Evolutionary conservation across 2,888 invertebrate genomes (phyloP), one percentile per base, ranked within the genome.

Genomic region (Synergus laeviventris): DNA sequence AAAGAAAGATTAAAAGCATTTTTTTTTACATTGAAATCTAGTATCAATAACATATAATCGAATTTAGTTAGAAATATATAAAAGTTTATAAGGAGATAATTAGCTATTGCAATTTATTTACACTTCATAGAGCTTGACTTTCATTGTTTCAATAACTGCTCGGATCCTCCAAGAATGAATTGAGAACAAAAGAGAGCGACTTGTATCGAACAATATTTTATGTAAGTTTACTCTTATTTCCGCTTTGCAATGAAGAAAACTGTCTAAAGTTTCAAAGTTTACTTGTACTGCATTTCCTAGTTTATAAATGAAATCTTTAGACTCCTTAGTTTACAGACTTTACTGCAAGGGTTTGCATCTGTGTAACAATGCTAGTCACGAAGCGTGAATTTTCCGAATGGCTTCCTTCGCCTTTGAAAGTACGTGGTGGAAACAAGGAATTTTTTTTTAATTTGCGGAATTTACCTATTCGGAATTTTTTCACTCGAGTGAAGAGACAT

Each of bases 381-480:
- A 70, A 49, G 70, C 70, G 49, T 70, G 70, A 49, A 70, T 70
- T 70, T 70, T 70, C 45, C 49, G 31, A 70, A 31, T 16, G 70
- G 24, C 45, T 70, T 70, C 45, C 49, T 66, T 70, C 31, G 49
- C 8, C 49, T 31, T 70, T 36, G 24, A 70, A 45, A 49, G 1
- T 70, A 70, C 16, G 31, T 49, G 21, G 24, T 31, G n/a, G 31
- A 70, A 70, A 45, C 45, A 45, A 45, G 49, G 70, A 16, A 31
- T 45, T 45, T 70, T 70, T 31, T 45, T 70, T 45, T 16, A 42
- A 70, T 36, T 70, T 49, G 31, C 9, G 24, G 16, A 49, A 45
- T 49, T 70, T 70, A 24, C 24, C 45, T 49, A 31, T 70, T 3
- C n/a, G 9, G 16, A 39, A 7, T 38, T 42, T 7, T 31, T 70